Evolutionary conservation across 2,797 vertebrate species (phyloP), one percentile per base, ranked within the genome.

Genomic region (Pitangus sulphuratus): DNA sequence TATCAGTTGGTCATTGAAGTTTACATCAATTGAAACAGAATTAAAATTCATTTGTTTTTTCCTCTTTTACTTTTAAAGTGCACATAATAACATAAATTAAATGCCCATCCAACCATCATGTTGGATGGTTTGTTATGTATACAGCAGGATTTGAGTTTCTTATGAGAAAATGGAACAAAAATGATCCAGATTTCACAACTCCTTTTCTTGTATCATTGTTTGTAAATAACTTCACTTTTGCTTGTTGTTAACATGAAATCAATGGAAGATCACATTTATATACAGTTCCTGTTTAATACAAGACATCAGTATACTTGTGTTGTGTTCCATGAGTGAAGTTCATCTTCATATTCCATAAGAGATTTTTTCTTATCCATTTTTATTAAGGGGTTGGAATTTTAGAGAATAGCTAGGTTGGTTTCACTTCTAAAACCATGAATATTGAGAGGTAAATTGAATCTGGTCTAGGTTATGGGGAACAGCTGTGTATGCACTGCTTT

Each of bases 21-120:
- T 69, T 93, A 78, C 84, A 85, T 83, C 51, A 87, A 80, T 62
- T 54, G 60, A 90, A 95, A 81, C 28, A 84, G 35, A 93, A 90
- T 76, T 30, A 90, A 93, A 94, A 94, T 79, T 47, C 17, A 11
- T 84, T 86, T 90, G 22, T 58, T 47, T 95, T 91, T 86, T 76
- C 58, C 20, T 87, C 69, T 57, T 79, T 69, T 66, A 54, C 22
- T 88, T 85, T 78, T 58, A 84, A 90, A 91, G 35, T 11, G 48
- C 47, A 69, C 22, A 33, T 15, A 90, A 76, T n/a, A 83, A 35
- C 28, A 72, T n/a, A 30, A 88, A 69, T 62, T 65, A 39, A 69
- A 21, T n/a, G 58, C 15, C n/a, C 0, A 0, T 66, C 18, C 74
- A 90, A 30, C n/a, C 26, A 54, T 42, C n/a, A 47, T 60, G 74